Base-by-base conservation (phyloP, 2,888 invertebrate species). In the Bibio marci region DNA sequence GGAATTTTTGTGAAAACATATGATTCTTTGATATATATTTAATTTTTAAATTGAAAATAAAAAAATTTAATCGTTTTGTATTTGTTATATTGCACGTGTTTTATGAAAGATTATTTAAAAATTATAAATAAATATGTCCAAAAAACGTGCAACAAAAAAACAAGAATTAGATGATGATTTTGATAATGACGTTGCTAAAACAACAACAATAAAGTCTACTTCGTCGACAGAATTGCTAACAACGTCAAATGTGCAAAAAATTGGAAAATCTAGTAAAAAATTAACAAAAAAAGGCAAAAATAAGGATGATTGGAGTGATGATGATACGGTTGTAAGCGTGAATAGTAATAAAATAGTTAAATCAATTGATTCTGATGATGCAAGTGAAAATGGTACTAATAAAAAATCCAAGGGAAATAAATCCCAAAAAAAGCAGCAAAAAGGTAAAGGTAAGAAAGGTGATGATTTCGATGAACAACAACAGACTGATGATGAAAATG, bases 81-180 rank as follows among this genome's bases (percentile, higher is more conserved):
- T n/a, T n/a, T n/a, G n/a, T n/a, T n/a, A n/a, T n/a, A n/a, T n/a
- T n/a, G n/a, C n/a, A n/a, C n/a, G n/a, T n/a, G n/a, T n/a, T n/a
- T n/a, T n/a, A n/a, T n/a, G n/a, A n/a, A n/a, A n/a, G n/a, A n/a
- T n/a, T n/a, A n/a, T n/a, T n/a, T n/a, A n/a, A n/a, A n/a, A n/a
- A n/a, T n/a, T n/a, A n/a, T n/a, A 15, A 26, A 25, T 17, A 14
- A 38, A 18, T 7, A 74, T 73, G 73, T 73, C 73, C 7, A 73
- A 73, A 53, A 71, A 68, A 56, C 66, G 64, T 44, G 67, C 66
- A 39, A 64, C 61, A 45, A 73, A 71, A 50, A 74, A 73, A 51
- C 64, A 65, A 51, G 67, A 69, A 44, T 50, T 67, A 1, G 70
- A 70, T 33, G 68, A 70, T 18, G 69, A 69, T 38, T 57, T 67